Evolutionary conservation across 2,888 invertebrate genomes (phyloP).

Genomic region (Melanostoma mellinum): DNA sequence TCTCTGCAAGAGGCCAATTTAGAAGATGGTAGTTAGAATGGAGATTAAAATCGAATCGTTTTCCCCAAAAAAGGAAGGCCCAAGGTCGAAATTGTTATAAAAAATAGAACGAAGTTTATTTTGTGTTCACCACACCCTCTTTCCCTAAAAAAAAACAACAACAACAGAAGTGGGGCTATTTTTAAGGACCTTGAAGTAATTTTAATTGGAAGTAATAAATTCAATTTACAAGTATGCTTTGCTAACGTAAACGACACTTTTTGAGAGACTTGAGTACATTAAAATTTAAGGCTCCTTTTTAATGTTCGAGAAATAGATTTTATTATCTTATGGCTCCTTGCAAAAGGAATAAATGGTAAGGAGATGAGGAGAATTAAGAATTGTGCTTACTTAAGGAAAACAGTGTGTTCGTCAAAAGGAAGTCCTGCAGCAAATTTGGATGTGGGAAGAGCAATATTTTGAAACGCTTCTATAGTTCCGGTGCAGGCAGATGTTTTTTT

Average conservation of each 20-base stretch:
- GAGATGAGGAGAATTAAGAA: no score
- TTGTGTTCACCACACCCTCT: background rate
- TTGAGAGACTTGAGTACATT: slow-evolving; percentile 26
- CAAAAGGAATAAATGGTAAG: no score
- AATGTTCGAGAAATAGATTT: no score
- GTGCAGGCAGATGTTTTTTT: no score
- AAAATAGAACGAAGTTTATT: slow-evolving; percentile 38
- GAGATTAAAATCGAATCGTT: slow-evolving; percentile 36
- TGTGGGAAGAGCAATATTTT: no score
- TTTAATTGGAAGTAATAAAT: slow-evolving; percentile 67
- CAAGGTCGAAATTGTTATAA: slow-evolving; percentile 56
- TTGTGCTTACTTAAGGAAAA: no score
- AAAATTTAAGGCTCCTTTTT: background rate
- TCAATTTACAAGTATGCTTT: slow-evolving; percentile 42
- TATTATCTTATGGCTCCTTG: no score
- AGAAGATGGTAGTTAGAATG: slow-evolving; percentile 1
- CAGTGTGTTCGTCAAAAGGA: no score
- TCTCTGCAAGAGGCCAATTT: slow-evolving; percentile 53
- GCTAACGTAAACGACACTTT: slow-evolving; percentile 37
- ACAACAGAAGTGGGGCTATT: background rate
- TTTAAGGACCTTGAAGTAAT: slow-evolving; percentile 54
- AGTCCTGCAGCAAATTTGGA: no score
- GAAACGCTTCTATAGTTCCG: no score
- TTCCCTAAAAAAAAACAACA: background rate
- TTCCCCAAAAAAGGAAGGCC: slow-evolving; percentile 12